Percentiles rank a stretch among this genome's conserved stretches.
Conservation (phyloP, 1,140 invertebrate species). For the Lutraria rhynchaena region DNA sequence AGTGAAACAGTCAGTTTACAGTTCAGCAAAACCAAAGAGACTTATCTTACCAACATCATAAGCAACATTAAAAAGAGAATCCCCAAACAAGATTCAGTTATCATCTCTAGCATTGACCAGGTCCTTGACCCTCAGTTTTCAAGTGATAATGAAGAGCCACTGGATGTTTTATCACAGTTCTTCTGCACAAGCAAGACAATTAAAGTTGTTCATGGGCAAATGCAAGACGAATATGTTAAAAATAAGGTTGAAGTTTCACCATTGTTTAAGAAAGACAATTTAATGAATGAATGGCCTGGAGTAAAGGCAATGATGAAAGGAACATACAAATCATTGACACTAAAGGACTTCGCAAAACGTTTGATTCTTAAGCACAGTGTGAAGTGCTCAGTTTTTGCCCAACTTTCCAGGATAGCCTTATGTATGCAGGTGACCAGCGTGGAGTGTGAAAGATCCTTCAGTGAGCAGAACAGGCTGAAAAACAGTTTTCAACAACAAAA, state of each 20-base stretch:
- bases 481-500: too few species aligned
- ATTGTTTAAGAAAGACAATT: too few species aligned
- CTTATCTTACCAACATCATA: slow-evolving; percentile 2
- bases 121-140: not conserved
- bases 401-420: not conserved
- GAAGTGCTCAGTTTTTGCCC: not conserved
- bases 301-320: not conserved
- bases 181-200: too few species aligned
- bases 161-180: too few species aligned
- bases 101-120: not conserved
- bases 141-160: too few species aligned
- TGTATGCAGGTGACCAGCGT: not conserved
- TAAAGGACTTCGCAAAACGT: not conserved
- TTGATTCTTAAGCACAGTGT: not conserved
- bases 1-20: not conserved
- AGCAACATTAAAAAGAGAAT: slow-evolving; percentile 33
- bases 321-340: not conserved
- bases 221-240: too few species aligned
- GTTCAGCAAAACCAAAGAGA: not conserved
- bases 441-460: slow-evolving; percentile 14
- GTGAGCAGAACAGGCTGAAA: not conserved
- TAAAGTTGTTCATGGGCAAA: too few species aligned
- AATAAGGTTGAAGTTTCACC: too few species aligned
- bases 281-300: slow-evolving; percentile 20
- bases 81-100: not conserved